Conservation (phyloP, 2,888 invertebrate genomes). For the Chouioia cunea region DNA sequence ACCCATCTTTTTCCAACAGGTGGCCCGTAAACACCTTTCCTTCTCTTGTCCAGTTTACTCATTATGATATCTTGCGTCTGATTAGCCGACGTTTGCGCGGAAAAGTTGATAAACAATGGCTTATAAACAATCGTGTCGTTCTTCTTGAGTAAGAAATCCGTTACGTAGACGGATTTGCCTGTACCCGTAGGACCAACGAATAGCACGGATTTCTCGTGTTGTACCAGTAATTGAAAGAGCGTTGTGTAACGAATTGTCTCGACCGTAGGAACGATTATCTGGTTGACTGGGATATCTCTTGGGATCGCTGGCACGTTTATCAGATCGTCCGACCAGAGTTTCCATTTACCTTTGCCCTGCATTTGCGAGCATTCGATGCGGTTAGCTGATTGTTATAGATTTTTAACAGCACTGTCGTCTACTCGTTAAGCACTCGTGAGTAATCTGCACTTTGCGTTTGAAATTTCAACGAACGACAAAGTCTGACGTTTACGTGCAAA, state of each 20-base stretch:
- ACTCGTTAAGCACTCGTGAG: too few relatives aligned
- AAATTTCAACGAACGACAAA: too few relatives aligned
- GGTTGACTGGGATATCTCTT: slow-evolving; percentile 91
- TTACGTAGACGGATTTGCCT: slow-evolving; percentile 92
- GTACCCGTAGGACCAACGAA: slow-evolving; percentile 96
- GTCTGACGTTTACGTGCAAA: too few relatives aligned
- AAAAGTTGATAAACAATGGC: slow-evolving; percentile 90
- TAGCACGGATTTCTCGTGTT: slow-evolving; percentile 86
- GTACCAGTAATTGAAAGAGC: slow-evolving; percentile 83
- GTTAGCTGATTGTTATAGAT: too few relatives aligned
- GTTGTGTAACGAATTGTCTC: slow-evolving; percentile 89
- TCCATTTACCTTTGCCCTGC: slow-evolving; percentile 92
- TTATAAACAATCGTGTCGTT: slow-evolving; percentile 84
- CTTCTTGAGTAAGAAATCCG: slow-evolving; percentile 84
- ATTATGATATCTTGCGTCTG: slow-evolving; percentile 95
- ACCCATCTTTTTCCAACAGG: slow-evolving; percentile 90
- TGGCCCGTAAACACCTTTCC: slow-evolving; percentile 94
- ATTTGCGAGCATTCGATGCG: too few relatives aligned
- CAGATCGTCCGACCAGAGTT: slow-evolving; percentile 90
- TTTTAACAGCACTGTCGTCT: too few relatives aligned
- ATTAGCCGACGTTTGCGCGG: slow-evolving; percentile 93
- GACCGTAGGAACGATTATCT: slow-evolving; percentile 93
- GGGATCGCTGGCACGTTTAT: slow-evolving; percentile 82
- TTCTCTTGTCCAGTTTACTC: slow-evolving; percentile 91
- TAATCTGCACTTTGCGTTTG: too few relatives aligned